These are phyloP conservation scores for Cylindroiulus punctatus DNA, from an alignment of 2,888 invertebrate genomes.

Conservation along the genomic window DNA sequence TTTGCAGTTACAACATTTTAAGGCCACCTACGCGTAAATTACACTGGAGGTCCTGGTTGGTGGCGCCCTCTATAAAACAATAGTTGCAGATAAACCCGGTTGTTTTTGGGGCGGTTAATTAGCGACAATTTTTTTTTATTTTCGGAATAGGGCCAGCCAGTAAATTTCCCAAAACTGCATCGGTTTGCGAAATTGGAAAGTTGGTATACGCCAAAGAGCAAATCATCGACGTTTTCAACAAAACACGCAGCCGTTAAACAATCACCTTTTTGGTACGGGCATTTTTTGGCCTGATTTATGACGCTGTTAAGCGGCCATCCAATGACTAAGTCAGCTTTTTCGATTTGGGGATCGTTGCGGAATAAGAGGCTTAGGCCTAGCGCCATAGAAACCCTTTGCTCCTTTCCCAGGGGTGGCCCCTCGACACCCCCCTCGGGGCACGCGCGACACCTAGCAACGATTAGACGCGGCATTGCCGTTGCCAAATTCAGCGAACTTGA, in stretches of 20 bases:
- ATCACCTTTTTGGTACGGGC: conserved; percentile 19
- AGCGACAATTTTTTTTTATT: not conserved
- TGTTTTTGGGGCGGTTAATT: conserved; percentile 12
- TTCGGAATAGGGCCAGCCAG: not conserved
- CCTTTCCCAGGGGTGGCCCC: not conserved
- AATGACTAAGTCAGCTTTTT: conserved; percentile 21
- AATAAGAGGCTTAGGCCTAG: not conserved
- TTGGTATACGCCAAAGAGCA: not conserved
- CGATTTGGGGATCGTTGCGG: not conserved
- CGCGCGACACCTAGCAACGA: not conserved
- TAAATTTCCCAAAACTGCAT: conserved; percentile 18
- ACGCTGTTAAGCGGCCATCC: not conserved
- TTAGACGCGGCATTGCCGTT: not conserved
- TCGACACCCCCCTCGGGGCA: not conserved
- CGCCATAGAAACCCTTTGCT: not conserved
- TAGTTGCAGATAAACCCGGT: not conserved
- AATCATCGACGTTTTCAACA: conserved; percentile 12
- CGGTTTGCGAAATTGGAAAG: conserved; percentile 6
- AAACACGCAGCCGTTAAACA: conserved; percentile 28
- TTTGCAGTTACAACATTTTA: no score
- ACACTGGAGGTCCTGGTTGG: not conserved
- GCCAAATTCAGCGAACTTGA: not conserved
- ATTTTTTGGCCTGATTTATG: conserved; percentile 46
- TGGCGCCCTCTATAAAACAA: not conserved
- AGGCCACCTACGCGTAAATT: not conserved